Percentiles rank a stretch among this genome's conserved stretches.
Evolutionary conservation across 2,113 vertebrate species (phyloP).

Genomic region (Saccopteryx bilineata): DNA sequence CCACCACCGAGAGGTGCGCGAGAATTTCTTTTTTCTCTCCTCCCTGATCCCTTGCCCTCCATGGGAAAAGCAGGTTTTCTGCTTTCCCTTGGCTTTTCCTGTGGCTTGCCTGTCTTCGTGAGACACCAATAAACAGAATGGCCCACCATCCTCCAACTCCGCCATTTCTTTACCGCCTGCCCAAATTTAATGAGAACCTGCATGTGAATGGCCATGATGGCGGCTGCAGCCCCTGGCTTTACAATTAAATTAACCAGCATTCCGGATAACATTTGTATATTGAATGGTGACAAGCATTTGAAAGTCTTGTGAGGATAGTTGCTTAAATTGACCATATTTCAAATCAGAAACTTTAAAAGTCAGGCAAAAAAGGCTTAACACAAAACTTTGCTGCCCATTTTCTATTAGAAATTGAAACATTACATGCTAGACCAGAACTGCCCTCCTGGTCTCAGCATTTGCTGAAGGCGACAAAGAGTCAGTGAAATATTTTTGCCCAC

Average conservation of each 20-base stretch:
- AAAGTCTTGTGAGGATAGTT: not conserved
- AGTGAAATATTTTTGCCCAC: conserved; percentile 28
- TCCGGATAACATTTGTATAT: conserved; percentile 17
- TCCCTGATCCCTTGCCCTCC: too few relatives aligned
- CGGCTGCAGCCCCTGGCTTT: too few relatives aligned
- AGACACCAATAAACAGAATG: too few relatives aligned
- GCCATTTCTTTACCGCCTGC: too few relatives aligned
- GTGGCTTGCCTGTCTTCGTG: too few relatives aligned
- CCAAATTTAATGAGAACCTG: too few relatives aligned
- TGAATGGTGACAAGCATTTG: conserved; percentile 17
- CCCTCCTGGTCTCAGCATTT: not conserved
- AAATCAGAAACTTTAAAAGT: conserved; percentile 21
- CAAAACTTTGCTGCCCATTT: not conserved
- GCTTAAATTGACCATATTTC: conserved; percentile 42
- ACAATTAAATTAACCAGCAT: not conserved
- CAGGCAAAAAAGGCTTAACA: not conserved
- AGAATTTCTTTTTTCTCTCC: too few relatives aligned
- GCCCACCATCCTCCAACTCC: too few relatives aligned
- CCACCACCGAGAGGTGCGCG: too few relatives aligned
- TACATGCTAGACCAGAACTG: not conserved
- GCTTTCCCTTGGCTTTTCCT: too few relatives aligned
- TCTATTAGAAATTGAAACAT: conserved; percentile 25
- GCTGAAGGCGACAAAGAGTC: conserved; percentile 15
- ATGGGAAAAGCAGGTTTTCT: too few relatives aligned
- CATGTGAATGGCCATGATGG: too few relatives aligned